Evolutionary conservation across 2,888 invertebrate genomes (phyloP).

Genomic region (Escarpia spicata): DNA sequence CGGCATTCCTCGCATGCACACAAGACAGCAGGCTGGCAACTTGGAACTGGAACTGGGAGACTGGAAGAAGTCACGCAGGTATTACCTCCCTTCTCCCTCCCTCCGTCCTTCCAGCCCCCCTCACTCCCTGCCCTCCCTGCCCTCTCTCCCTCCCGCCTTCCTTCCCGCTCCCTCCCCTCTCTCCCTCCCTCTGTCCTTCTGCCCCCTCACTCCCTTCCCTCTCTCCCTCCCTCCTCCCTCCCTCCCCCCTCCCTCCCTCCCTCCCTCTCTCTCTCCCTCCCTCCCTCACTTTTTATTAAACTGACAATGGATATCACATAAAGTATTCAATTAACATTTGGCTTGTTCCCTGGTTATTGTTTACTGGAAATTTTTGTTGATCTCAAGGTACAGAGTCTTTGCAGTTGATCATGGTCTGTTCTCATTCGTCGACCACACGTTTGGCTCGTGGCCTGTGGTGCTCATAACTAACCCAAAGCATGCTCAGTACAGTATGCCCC

Average conservation of each 20-base stretch:
- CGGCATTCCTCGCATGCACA: slow-evolving; percentile 84
- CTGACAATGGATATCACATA: background rate
- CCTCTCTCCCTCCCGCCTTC: too few species aligned
- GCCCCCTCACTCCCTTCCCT: too few species aligned
- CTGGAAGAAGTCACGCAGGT: slow-evolving; percentile 78
- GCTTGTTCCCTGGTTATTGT: background rate
- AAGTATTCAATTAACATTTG: background rate
- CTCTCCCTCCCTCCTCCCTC: too few species aligned
- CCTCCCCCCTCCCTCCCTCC: too few species aligned
- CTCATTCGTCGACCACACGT: slow-evolving; percentile 78
- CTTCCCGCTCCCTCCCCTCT: too few species aligned
- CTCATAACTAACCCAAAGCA: slow-evolving; percentile 92
- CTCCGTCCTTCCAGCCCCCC: background rate
- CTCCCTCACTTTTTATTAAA: too few species aligned
- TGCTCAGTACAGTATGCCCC: slow-evolving; percentile 78
- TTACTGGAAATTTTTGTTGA: background rate
- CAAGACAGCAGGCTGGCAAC: slow-evolving; percentile 82
- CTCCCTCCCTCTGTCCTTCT: too few species aligned
- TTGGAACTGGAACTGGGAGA: slow-evolving; percentile 90
- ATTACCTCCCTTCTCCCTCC: slow-evolving; percentile 23
- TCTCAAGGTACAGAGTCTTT: slow-evolving; percentile 78
- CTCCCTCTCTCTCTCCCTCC: too few species aligned
- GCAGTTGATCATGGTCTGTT: slow-evolving; percentile 91
- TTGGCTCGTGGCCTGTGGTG: slow-evolving; percentile 78
- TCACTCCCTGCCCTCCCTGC: background rate